These are phyloP conservation scores for Tursiops truncatus DNA, from an alignment of 2,113 vertebrate species.

Conservation along the genomic window DNA sequence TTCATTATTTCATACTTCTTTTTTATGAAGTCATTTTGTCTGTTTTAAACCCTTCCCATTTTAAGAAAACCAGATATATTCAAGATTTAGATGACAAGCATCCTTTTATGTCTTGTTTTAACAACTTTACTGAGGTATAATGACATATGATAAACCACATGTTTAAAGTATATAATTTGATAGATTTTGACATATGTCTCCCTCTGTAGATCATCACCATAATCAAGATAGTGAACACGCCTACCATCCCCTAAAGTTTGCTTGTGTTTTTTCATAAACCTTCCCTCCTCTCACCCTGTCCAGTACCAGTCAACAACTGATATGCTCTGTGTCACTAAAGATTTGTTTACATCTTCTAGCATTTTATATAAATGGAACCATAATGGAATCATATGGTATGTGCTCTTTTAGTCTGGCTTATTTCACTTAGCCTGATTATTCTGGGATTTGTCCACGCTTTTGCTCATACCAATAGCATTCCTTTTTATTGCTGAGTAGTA, in stretches of 20 bases:
- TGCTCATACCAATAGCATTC: background rate
- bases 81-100: background rate
- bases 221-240: background rate
- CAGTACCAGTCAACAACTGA: background rate
- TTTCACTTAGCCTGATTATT: background rate
- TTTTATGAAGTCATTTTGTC: background rate
- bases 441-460: background rate
- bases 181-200: background rate
- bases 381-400: background rate
- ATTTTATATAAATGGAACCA: background rate
- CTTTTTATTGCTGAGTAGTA: constrained; percentile 16
- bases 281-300: background rate
- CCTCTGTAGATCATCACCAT: background rate
- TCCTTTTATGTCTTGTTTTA: background rate
- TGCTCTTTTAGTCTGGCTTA: background rate
- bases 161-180: background rate
- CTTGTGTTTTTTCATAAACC: background rate
- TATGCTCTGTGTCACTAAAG: background rate
- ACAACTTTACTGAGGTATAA: background rate
- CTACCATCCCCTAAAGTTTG: background rate
- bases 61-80: background rate
- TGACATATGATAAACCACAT: background rate
- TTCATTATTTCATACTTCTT: constrained; percentile 12
- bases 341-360: background rate
- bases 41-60: background rate